These are phyloP conservation scores for Maniola jurtina DNA, from an alignment of 1,140 invertebrate genomes.

Conservation along the genomic window DNA sequence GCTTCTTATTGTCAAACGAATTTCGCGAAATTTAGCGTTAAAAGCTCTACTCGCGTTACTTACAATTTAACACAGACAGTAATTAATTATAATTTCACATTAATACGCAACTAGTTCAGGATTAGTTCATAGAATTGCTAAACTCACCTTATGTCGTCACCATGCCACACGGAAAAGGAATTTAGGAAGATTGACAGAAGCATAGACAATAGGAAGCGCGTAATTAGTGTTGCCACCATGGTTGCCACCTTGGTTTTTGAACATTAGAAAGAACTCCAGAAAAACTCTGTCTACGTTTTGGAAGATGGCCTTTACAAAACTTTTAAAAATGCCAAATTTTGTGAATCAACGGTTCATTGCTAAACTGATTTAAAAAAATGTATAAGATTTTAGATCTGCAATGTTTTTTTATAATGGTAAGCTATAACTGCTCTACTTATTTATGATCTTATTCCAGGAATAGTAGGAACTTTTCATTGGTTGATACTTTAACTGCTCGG, in stretches of 20 bases:
- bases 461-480: not conserved
- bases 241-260: too few relatives aligned
- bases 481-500: not conserved
- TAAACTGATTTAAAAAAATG: too few relatives aligned
- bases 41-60: not conserved
- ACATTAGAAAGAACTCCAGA: too few relatives aligned
- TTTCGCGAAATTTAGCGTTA: not conserved
- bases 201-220: slow-evolving; percentile 11
- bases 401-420: not conserved
- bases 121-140: slow-evolving; percentile 23
- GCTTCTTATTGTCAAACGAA: not conserved
- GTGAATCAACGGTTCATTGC: too few relatives aligned
- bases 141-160: slow-evolving; percentile 76
- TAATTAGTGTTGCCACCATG: too few relatives aligned
- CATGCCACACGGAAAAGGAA: slow-evolving; percentile 76
- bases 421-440: not conserved
- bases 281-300: too few relatives aligned
- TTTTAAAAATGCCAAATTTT: too few relatives aligned
- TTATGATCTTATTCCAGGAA: not conserved
- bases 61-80: not conserved
- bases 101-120: slow-evolving; percentile 25
- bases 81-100: slow-evolving; percentile 8
- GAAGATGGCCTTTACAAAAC: too few relatives aligned
- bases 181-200: slow-evolving; percentile 12
- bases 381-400: too few relatives aligned